Percentiles rank a stretch among this genome's conserved stretches.
These are phyloP conservation scores for Threskiornis aethiopicus DNA, from an alignment of 2,797 vertebrate species.

Conservation along the genomic window DNA sequence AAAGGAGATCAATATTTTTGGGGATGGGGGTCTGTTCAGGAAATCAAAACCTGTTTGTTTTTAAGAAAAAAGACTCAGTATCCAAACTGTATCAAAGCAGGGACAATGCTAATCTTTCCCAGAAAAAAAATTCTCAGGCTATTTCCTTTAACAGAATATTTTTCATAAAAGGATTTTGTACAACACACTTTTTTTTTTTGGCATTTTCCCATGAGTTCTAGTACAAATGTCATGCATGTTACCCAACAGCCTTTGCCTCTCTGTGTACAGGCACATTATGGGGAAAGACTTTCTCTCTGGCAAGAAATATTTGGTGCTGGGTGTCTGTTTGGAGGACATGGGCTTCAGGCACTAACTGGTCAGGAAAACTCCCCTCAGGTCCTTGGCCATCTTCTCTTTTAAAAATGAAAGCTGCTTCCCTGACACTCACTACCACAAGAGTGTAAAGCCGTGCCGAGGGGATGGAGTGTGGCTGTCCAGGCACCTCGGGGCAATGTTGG, in stretches of 20 bases:
- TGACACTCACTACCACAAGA: fast-evolving
- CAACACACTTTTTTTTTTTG: background rate
- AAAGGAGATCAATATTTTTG: background rate
- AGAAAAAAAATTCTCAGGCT: background rate
- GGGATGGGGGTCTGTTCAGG: background rate
- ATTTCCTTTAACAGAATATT: background rate
- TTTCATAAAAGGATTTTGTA: background rate
- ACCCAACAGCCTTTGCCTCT: background rate
- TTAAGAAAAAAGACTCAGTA: background rate
- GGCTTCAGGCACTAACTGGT: background rate
- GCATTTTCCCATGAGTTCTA: background rate
- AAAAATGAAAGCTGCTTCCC: background rate
- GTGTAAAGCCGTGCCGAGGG: background rate
- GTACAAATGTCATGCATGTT: background rate
- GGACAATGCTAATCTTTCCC: background rate
- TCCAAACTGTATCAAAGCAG: background rate
- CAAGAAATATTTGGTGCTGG: background rate
- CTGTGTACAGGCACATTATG: background rate
- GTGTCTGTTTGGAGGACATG: background rate
- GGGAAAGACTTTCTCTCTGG: background rate
- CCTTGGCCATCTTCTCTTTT: background rate
- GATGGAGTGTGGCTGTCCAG: background rate
- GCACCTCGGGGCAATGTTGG: fast-evolving
- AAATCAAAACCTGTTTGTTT: background rate
- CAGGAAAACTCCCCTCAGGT: background rate